A percentile compares a stretch with the other conserved stretches of the same genome.
These are phyloP conservation scores for Lasiommata megera DNA, from an alignment of 2,888 invertebrate genomes.

Conservation along the genomic window DNA sequence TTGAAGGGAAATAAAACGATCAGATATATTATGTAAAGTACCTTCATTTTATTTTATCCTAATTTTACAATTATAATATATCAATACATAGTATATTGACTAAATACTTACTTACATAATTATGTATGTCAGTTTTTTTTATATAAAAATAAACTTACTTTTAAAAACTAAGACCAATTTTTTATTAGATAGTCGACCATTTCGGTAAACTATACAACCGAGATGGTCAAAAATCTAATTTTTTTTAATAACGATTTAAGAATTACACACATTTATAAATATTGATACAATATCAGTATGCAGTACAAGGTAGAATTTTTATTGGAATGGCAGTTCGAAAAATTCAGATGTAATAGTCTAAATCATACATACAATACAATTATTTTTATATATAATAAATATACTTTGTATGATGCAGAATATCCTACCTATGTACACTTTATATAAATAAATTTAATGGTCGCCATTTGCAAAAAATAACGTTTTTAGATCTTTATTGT, in stretches of 20 bases:
- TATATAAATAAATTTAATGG: not conserved
- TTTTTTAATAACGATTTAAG: conserved; percentile 33
- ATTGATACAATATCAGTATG: conserved; percentile 32
- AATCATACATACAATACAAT: conserved; percentile 17
- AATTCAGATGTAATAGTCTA: not conserved
- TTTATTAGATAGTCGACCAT: conserved; percentile 72
- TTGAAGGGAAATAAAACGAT: conserved; percentile 28
- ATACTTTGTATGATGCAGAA: conserved; percentile 15
- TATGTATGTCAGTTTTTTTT: conserved; percentile 37
- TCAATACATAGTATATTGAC: conserved; percentile 59
- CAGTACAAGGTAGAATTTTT: conserved; percentile 36
- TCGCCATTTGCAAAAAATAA: not conserved
- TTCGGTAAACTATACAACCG: conserved; percentile 57
- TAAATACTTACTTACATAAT: conserved; percentile 54
- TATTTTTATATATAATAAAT: conserved; percentile 24
- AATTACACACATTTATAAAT: conserved; percentile 45
- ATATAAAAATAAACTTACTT: conserved; percentile 39
- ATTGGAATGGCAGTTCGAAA: conserved; percentile 40
- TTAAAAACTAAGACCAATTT: conserved; percentile 50
- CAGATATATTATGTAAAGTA: conserved; percentile 50
- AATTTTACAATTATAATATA: conserved; percentile 55
- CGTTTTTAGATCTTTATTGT: not conserved
- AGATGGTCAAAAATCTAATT: conserved; percentile 74
- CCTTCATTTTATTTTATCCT: conserved; percentile 61
- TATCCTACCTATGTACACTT: conserved; percentile 29